These are phyloP conservation scores for Acanthoscelides obtectus DNA, from an alignment of 2,888 invertebrate species.

Conservation along the genomic window DNA sequence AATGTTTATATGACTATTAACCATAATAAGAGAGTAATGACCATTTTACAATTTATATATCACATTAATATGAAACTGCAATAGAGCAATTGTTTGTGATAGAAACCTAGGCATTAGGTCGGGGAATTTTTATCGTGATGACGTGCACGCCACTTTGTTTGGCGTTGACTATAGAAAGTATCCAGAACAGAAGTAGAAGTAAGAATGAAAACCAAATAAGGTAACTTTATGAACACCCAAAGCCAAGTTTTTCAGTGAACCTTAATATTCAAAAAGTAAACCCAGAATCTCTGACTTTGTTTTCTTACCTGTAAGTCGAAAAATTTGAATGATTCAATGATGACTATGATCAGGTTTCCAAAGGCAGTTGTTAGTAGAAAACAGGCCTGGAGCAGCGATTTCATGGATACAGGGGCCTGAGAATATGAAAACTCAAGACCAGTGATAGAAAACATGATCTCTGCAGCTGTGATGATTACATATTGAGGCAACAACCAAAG, in stretches of 20 bases:
- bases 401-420: constrained; percentile 90
- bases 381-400: constrained; percentile 85
- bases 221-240: neutral
- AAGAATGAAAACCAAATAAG: neutral
- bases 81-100: no score
- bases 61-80: no score
- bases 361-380: constrained; percentile 92
- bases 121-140: no score
- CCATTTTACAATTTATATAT: no score
- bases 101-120: no score
- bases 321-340: constrained; percentile 74
- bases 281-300: neutral
- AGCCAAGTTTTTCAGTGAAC: neutral
- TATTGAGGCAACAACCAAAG: constrained; percentile 90
- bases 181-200: no score
- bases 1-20: no score
- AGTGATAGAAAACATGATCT: constrained; percentile 94
- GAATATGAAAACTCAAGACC: constrained; percentile 95
- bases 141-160: no score
- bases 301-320: constrained; percentile 68
- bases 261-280: neutral
- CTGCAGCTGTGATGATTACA: constrained; percentile 84
- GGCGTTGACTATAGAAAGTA: no score
- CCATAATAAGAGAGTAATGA: no score
- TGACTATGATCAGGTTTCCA: constrained; percentile 89